These are phyloP conservation scores for Melinaea marsaeus DNA, from an alignment of 2,888 invertebrate species.

Conservation along the genomic window DNA sequence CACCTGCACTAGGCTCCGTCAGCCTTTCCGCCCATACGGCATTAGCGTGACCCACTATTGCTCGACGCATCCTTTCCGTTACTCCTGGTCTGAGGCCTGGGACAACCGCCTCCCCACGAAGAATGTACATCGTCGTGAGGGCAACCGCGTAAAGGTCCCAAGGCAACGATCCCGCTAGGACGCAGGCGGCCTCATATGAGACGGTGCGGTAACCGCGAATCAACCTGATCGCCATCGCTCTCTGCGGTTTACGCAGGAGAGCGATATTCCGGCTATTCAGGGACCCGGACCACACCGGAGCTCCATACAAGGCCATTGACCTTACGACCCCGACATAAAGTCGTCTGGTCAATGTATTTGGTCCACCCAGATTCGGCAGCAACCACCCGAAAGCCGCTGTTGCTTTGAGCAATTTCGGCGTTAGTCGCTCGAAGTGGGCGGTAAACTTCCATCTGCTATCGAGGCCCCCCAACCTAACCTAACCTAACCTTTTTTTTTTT, in stretches of 20 bases:
- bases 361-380: constrained; percentile 12
- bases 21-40: background rate
- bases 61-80: too few relatives aligned
- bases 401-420: too few relatives aligned
- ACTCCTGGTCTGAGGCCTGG: too few relatives aligned
- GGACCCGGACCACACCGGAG: constrained; percentile 11
- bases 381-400: too few relatives aligned
- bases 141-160: background rate
- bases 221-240: background rate
- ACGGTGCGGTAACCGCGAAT: too few relatives aligned
- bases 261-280: background rate
- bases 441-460: too few relatives aligned
- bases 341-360: constrained; percentile 15
- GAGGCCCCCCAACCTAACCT: too few relatives aligned
- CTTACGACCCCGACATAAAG: constrained; percentile 13
- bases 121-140: background rate
- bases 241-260: background rate
- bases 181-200: background rate
- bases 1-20: background rate
- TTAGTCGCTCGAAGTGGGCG: too few relatives aligned
- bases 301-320: constrained; percentile 6
- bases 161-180: background rate
- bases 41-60: background rate
- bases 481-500: too few relatives aligned
- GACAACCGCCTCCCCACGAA: too few relatives aligned